A percentile compares a stretch with the other conserved stretches of the same genome.
Conservation (phyloP, 2,113 vertebrate species). For the Anser brachyrhynchus region DNA sequence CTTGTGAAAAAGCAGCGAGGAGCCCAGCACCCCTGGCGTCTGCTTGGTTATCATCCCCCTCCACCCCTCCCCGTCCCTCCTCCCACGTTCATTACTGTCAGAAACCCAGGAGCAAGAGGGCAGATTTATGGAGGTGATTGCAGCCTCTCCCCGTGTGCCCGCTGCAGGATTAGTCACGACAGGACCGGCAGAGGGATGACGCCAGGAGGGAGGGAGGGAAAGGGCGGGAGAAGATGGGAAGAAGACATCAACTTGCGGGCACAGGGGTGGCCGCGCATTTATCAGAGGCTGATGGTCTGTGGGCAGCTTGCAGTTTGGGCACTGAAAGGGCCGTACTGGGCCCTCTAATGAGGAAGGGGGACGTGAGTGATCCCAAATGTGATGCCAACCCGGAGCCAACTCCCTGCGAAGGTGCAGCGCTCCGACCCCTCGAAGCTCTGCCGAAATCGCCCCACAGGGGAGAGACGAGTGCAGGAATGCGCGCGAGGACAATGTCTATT, state of each 20-base stretch:
- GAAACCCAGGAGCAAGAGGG: not conserved
- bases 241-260: not conserved
- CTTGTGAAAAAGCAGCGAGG: not conserved
- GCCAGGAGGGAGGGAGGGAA: not conserved
- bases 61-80: not conserved
- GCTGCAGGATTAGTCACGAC: not conserved
- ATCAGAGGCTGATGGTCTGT: not conserved
- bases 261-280: not conserved
- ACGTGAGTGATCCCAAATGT: not conserved
- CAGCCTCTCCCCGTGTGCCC: not conserved
- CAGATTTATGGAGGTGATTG: not conserved
- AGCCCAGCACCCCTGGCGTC: not conserved
- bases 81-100: constrained; percentile 45
- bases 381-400: not conserved
- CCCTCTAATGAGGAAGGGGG: not conserved
- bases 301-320: not conserved
- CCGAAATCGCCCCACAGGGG: not conserved
- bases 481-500: not conserved
- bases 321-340: not conserved
- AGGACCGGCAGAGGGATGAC: accelerated
- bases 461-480: not conserved
- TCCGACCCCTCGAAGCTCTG: not conserved
- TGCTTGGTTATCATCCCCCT: not conserved
- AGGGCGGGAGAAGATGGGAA: not conserved
- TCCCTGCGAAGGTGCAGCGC: not conserved